Evolutionary conservation across 1,140 invertebrate genomes (phyloP).

Genomic region (Tetramorium parvispinum): DNA sequence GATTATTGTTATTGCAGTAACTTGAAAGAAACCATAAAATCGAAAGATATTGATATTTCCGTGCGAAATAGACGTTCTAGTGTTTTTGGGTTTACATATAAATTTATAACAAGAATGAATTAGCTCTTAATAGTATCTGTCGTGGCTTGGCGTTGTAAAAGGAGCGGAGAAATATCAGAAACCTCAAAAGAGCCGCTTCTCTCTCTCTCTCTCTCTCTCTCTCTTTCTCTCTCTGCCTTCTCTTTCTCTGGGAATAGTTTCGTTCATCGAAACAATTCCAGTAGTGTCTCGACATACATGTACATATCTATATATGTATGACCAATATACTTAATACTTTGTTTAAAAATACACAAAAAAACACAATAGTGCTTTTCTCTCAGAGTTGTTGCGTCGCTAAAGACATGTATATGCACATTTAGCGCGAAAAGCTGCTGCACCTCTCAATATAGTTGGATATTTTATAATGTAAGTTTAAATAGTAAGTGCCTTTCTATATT

Average conservation of each 20-base stretch:
- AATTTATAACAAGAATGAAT: slow-evolving; percentile 31
- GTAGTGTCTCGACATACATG: slow-evolving; percentile 64
- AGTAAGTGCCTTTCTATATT: neutral
- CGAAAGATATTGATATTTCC: slow-evolving; percentile 17
- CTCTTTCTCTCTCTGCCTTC: neutral
- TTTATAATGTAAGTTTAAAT: neutral
- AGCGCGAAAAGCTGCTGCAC: neutral
- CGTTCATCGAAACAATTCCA: slow-evolving; percentile 73
- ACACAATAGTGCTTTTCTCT: neutral
- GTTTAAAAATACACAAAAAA: neutral
- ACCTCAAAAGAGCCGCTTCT: slow-evolving; percentile 77
- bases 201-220: neutral
- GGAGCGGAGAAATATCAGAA: slow-evolving; percentile 69
- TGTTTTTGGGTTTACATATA: neutral
- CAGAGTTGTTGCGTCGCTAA: too few relatives aligned
- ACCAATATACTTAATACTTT: neutral
- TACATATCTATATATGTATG: too few relatives aligned
- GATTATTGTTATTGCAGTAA: neutral
- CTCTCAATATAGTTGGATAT: neutral
- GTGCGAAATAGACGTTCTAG: neutral
- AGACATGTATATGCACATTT: neutral
- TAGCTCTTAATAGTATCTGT: slow-evolving; percentile 73
- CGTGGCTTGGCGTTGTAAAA: slow-evolving; percentile 74
- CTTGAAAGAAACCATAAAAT: neutral
- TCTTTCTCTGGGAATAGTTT: slow-evolving; percentile 53